Evolutionary conservation across 2,797 vertebrate species (phyloP).

Genomic region (Rhynchotus rufescens): DNA sequence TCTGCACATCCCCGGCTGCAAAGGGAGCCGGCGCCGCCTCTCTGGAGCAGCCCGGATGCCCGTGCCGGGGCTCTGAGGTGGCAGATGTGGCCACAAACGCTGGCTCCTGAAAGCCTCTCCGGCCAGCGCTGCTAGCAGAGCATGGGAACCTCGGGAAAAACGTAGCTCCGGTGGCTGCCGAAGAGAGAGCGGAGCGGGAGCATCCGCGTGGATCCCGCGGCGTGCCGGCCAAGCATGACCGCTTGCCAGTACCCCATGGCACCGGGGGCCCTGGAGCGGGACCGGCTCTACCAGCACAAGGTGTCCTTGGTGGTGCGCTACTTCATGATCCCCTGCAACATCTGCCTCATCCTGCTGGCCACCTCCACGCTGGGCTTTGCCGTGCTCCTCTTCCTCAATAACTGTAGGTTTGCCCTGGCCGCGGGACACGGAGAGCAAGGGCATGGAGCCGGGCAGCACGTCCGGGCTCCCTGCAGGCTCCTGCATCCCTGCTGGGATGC

Average conservation of each 20-base stretch:
- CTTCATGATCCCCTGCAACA: slow-evolving; percentile 98
- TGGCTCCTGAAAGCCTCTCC: neutral
- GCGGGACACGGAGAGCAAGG: neutral
- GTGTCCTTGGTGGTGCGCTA: slow-evolving; percentile 96
- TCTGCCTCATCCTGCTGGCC: slow-evolving; percentile 97
- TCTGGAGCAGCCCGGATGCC: neutral
- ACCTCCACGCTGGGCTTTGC: slow-evolving; percentile 93
- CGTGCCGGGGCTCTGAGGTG: neutral
- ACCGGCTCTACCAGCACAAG: slow-evolving; percentile 92
- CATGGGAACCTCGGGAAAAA: slow-evolving; percentile 42
- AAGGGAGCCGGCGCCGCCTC: neutral
- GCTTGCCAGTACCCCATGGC: slow-evolving; percentile 87
- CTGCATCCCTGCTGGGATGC: neutral
- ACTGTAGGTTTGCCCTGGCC: slow-evolving; percentile 86
- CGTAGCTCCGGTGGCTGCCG: neutral
- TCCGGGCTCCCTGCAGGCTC: neutral
- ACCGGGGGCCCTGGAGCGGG: slow-evolving; percentile 82
- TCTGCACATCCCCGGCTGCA: neutral
- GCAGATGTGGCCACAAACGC: neutral
- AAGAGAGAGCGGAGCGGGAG: neutral
- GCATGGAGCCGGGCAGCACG: neutral
- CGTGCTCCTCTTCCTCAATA: slow-evolving; percentile 96
- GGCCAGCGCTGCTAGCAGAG: accelerated
- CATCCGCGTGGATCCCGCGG: neutral
- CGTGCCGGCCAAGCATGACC: slow-evolving; percentile 80